These are phyloP conservation scores for Amblyraja radiata DNA, from an alignment of 2,797 vertebrate species.

Conservation along the genomic window DNA sequence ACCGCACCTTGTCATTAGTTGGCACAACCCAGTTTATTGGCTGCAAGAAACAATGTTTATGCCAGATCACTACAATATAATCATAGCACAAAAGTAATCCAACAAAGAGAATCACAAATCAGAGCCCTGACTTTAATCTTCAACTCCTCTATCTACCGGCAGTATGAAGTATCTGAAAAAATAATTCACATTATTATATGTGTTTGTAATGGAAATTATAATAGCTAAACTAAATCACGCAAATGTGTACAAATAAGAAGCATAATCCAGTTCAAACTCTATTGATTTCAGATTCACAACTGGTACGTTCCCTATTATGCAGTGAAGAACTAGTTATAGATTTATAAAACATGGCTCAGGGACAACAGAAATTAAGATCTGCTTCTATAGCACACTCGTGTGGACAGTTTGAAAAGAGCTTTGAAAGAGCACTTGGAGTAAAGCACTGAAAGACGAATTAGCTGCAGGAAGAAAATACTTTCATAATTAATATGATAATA, in stretches of 20 bases:
- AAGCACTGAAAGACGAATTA: not conserved
- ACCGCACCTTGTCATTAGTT: slow-evolving; percentile 72
- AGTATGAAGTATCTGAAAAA: not conserved
- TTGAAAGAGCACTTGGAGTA: not conserved
- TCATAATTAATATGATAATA: not conserved
- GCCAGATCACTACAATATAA: not conserved
- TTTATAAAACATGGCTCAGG: not conserved
- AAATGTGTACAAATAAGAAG: not conserved
- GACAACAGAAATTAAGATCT: not conserved
- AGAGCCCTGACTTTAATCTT: not conserved
- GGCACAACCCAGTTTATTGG: slow-evolving; percentile 85
- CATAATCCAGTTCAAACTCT: slow-evolving; percentile 58
- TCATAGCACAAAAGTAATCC: not conserved
- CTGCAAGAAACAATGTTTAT: slow-evolving; percentile 54
- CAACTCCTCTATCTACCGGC: not conserved
- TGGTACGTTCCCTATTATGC: not conserved
- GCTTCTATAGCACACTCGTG: not conserved
- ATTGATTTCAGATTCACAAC: slow-evolving; percentile 60
- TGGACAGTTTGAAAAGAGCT: not conserved
- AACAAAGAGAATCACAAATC: not conserved
- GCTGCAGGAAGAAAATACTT: not conserved
- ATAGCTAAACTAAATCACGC: not conserved
- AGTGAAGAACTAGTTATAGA: not conserved
- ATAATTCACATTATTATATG: not conserved
- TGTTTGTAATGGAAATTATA: not conserved